These are phyloP conservation scores for Fragum sueziense DNA, from an alignment of 2,888 invertebrate species.

Conservation along the genomic window DNA sequence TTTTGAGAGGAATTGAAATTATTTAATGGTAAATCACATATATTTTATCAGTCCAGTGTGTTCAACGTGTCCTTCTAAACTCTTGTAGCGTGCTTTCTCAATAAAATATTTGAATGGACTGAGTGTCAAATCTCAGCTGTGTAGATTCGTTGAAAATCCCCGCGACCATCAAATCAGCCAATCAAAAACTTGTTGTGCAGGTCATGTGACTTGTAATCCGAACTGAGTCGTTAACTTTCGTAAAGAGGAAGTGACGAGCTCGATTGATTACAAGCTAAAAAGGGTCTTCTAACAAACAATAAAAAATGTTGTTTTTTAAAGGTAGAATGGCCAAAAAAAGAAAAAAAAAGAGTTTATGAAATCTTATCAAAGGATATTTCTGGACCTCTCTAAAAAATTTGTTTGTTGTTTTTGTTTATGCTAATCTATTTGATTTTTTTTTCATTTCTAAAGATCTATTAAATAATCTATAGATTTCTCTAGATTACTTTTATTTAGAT, in stretches of 20 bases:
- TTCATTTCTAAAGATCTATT: too few species aligned
- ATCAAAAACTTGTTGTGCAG: conserved; percentile 66
- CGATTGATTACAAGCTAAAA: background rate
- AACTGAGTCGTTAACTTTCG: conserved; percentile 8
- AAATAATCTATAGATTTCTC: too few species aligned
- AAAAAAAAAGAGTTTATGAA: too few species aligned
- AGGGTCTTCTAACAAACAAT: background rate
- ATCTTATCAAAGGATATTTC: too few species aligned
- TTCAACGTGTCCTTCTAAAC: background rate
- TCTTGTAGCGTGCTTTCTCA: conserved; percentile 2
- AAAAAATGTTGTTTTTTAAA: background rate
- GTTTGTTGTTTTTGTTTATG: too few species aligned
- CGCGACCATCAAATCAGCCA: conserved; percentile 73
- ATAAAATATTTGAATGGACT: conserved; percentile 38
- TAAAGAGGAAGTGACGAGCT: background rate
- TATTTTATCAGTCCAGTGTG: background rate
- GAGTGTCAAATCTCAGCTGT: conserved; percentile 47
- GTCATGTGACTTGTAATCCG: conserved; percentile 20
- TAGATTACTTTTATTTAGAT: too few species aligned
- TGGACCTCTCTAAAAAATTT: too few species aligned
- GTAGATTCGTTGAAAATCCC: conserved; percentile 75
- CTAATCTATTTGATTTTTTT: too few species aligned
- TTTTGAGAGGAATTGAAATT: background rate
- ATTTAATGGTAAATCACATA: background rate
- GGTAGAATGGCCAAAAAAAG: too few species aligned